Evolutionary conservation across 2,888 invertebrate genomes (phyloP).

Genomic region (Macaria notata): DNA sequence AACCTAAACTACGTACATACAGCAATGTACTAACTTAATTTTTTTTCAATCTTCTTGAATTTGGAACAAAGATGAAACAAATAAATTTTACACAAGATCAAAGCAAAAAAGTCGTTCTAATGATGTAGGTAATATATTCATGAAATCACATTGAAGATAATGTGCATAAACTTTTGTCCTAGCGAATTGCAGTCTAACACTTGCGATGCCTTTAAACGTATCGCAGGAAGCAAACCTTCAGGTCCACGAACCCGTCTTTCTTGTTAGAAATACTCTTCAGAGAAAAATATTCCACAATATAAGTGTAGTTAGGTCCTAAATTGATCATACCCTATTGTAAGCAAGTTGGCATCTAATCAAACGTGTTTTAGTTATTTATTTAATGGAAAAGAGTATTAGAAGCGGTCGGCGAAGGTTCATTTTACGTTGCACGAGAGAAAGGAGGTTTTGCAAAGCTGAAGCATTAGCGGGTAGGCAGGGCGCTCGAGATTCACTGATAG

Average conservation of each 20-base stretch:
- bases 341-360: slow-evolving; percentile 62
- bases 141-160: too few species aligned
- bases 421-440: slow-evolving; percentile 32
- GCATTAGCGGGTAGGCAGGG: slow-evolving; percentile 57
- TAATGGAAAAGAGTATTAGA: slow-evolving; percentile 34
- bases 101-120: too few species aligned
- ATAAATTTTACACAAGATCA: too few species aligned
- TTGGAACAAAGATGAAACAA: too few species aligned
- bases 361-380: slow-evolving; percentile 49
- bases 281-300: slow-evolving; percentile 37
- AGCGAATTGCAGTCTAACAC: not conserved
- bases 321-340: slow-evolving; percentile 22
- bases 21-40: too few species aligned
- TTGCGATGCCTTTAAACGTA: slow-evolving; percentile 6
- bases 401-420: slow-evolving; percentile 27
- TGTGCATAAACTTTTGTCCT: too few species aligned
- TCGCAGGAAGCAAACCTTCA: slow-evolving; percentile 56
- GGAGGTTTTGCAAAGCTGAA: slow-evolving; percentile 55
- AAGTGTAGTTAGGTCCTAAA: slow-evolving; percentile 25
- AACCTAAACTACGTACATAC: too few species aligned
- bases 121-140: too few species aligned
- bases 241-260: slow-evolving; percentile 62
- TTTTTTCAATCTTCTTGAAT: too few species aligned
- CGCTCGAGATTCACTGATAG: slow-evolving; percentile 60
- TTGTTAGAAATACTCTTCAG: slow-evolving; percentile 45